Conservation (phyloP, 2,888 invertebrate genomes). For the Orthosia gracilis region DNA sequence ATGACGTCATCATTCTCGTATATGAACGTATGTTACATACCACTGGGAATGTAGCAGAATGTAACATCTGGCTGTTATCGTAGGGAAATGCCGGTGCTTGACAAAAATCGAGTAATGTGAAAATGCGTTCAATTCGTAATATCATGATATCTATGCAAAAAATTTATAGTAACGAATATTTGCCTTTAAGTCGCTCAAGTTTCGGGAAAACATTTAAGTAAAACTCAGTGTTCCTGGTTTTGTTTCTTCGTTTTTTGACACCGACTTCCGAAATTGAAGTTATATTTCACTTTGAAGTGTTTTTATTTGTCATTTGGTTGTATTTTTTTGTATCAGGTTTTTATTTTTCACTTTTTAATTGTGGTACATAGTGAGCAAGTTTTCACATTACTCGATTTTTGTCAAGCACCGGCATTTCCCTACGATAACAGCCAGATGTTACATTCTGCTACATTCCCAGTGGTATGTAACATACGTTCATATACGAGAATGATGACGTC, state of each 20-base stretch:
- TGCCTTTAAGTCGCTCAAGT: too few relatives aligned
- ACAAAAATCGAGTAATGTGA: slow-evolving; percentile 1
- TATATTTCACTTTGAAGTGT: too few relatives aligned
- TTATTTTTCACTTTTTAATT: too few relatives aligned
- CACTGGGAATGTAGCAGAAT: slow-evolving; percentile 11
- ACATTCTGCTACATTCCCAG: slow-evolving; percentile 14
- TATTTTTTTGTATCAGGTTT: too few relatives aligned
- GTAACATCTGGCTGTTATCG: slow-evolving; percentile 33
- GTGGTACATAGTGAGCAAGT: too few relatives aligned
- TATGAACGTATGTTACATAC: slow-evolving; percentile 4
- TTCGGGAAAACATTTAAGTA: too few relatives aligned
- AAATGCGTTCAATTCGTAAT: neutral
- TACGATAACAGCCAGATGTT: slow-evolving; percentile 31
- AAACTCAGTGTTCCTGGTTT: too few relatives aligned
- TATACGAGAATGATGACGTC: slow-evolving; percentile 28
- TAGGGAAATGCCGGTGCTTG: slow-evolving; percentile 10
- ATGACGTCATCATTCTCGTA: slow-evolving; percentile 30
- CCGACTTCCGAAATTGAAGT: too few relatives aligned
- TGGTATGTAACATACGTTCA: slow-evolving; percentile 1
- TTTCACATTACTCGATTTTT: slow-evolving; percentile 10
- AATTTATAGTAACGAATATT: too few relatives aligned
- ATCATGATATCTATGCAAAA: too few relatives aligned
- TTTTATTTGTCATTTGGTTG: too few relatives aligned
- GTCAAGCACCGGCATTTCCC: slow-evolving; percentile 11
- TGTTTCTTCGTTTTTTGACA: too few relatives aligned